These are phyloP conservation scores for Malaclemys terrapin DNA, from an alignment of 2,113 vertebrate genomes.

Conservation along the genomic window DNA sequence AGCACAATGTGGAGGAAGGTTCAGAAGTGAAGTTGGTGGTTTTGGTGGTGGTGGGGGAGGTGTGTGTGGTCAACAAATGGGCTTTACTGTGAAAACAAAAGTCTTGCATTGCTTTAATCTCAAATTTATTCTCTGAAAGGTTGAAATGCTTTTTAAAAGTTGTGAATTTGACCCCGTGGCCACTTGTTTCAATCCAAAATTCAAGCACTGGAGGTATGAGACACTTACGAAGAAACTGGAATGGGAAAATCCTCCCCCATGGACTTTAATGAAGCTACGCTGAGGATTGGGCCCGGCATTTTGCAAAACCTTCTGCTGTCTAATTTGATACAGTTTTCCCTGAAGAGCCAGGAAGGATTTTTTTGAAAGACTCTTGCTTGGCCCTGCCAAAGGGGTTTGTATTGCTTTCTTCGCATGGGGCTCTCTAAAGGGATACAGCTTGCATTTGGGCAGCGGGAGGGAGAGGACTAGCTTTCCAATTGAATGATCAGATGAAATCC, in stretches of 20 bases:
- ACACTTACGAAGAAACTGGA: background rate
- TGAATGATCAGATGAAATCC: background rate
- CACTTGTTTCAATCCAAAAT: constrained; percentile 37
- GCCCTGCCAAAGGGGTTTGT: background rate
- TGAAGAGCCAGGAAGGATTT: background rate
- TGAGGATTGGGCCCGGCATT: background rate
- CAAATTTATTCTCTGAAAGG: constrained; percentile 45
- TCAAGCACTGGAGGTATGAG: background rate
- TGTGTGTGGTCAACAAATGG: constrained; percentile 65
- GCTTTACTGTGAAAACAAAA: constrained; percentile 60
- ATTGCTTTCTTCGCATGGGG: constrained; percentile 19
- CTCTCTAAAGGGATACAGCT: background rate
- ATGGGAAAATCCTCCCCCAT: background rate
- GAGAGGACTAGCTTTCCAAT: background rate
- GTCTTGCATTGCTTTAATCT: constrained; percentile 33
- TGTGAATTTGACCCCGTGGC: constrained; percentile 1
- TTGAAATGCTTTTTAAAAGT: constrained; percentile 35
- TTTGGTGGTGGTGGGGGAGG: background rate
- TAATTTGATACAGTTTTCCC: background rate
- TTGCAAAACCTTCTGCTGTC: background rate
- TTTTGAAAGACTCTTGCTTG: background rate
- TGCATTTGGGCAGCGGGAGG: background rate
- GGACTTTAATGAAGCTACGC: background rate
- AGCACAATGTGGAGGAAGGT: background rate
- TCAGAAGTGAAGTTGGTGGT: background rate